phyloP scores from a whole-genome alignment of 2,888 invertebrate genomes.

The Ernsta delagoae region DNA sequence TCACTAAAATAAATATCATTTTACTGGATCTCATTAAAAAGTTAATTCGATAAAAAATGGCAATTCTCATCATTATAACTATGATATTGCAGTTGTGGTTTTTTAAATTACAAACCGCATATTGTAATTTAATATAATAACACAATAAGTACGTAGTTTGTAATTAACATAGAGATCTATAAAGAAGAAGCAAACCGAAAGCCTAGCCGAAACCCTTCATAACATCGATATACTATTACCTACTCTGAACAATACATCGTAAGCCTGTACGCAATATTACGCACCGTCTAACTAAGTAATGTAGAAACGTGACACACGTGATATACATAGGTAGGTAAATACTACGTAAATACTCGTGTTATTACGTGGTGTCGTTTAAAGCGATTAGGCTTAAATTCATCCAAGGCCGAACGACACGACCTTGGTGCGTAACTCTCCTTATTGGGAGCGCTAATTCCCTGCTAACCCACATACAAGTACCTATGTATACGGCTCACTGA shows the following conservation, averaged over 20 bases:
- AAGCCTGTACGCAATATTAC: background rate
- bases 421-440: constrained; percentile 18
- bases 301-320: constrained; percentile 15
- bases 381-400: constrained; percentile 32
- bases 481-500: background rate
- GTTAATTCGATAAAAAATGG: too few relatives aligned
- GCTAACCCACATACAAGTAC: constrained; percentile 15
- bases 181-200: too few relatives aligned
- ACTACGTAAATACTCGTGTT: background rate
- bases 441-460: constrained; percentile 13
- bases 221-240: too few relatives aligned
- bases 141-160: too few relatives aligned
- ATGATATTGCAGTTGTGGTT: too few relatives aligned
- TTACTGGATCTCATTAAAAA: too few relatives aligned
- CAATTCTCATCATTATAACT: too few relatives aligned
- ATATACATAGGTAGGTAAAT: background rate
- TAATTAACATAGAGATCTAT: too few relatives aligned
- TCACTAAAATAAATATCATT: too few relatives aligned
- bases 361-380: constrained; percentile 6
- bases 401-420: constrained; percentile 17
- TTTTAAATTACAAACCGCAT: too few relatives aligned
- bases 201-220: too few relatives aligned
- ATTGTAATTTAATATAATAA: too few relatives aligned
- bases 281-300: background rate
- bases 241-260: background rate